Base-by-base conservation (phyloP, 2,888 invertebrate species). In the Tuta absoluta region DNA sequence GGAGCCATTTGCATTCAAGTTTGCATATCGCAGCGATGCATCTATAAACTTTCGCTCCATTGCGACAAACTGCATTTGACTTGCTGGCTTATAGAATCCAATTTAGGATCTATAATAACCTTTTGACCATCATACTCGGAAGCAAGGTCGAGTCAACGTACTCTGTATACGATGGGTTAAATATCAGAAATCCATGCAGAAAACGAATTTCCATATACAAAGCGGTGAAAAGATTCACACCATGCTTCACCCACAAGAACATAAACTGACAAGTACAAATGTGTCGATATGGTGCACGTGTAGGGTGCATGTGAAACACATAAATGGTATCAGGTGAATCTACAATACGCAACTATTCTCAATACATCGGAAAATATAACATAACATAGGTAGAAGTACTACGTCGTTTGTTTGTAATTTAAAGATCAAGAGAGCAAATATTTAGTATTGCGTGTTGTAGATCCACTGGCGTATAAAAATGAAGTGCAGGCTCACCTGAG, bases 401-500 rank as follows among this genome's bases (percentile, higher is more conserved):
- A 41, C n/a, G n/a, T 17, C n/a, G n/a, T 45, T 45, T 45, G 45
- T 45, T 45, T 45, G n/a, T 45, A 5, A 33, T 33, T 45, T 5
- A 7, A 4, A n/a, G 45, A 7, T n/a, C n/a, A 45, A n/a, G n/a
- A n/a, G n/a, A n/a, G 17, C 45, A 41, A 2, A 41, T 41, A 14
- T n/a, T n/a, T n/a, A 14, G 45, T n/a, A n/a, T n/a, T 51, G 28
- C 23, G 28, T 68, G 65, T 67, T 68, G 68, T 71, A 70, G 71
- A 69, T 69, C 74, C 67, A 70, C 65, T 64, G 62, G 65, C 45
- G 4, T 45, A 59, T 62, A 61, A 62, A 64, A 49, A 67, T 68
- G 62, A 66, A 10, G 67, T 68, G 68, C 66, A 63, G 64, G 79
- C 86, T 90, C 94, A 95, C 95, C 95, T 94, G 95, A 95, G 80